These are phyloP conservation scores for Thomomys bottae DNA, from an alignment of 2,113 vertebrate genomes.

Conservation along the genomic window DNA sequence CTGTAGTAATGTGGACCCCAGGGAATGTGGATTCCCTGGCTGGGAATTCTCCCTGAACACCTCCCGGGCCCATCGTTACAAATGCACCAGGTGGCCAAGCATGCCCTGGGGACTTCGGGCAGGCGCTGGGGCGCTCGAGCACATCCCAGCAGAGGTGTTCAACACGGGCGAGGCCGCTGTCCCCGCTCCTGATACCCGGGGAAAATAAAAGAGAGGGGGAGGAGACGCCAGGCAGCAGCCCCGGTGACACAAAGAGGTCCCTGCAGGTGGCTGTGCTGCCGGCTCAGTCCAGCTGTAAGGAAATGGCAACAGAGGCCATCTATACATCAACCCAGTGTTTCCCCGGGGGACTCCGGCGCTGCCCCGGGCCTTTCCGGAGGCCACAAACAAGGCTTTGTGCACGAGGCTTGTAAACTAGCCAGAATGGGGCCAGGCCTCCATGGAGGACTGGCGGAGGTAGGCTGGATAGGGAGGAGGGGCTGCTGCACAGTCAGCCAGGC, in stretches of 20 bases:
- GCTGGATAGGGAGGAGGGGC: neutral
- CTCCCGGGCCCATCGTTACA: neutral
- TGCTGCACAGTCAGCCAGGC: too few relatives aligned
- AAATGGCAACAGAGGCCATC: neutral
- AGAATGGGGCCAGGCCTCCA: neutral
- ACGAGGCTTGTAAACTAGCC: neutral
- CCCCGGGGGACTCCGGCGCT: neutral
- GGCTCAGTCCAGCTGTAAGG: neutral
- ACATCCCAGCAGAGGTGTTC: neutral
- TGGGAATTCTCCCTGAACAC: neutral
- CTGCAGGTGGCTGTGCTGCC: neutral
- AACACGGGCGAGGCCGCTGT: neutral
- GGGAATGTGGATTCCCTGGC: too few relatives aligned
- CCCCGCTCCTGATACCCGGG: neutral
- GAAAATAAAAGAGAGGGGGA: neutral
- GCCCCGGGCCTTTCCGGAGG: neutral
- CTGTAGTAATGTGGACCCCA: too few relatives aligned
- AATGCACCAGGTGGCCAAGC: rapidly evolving
- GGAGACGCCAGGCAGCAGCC: neutral
- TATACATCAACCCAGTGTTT: neutral
- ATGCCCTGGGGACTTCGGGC: neutral
- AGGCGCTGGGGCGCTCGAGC: neutral
- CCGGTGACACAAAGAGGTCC: neutral
- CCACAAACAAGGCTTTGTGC: neutral
- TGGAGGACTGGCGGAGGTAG: neutral